These are phyloP conservation scores for Prionace glauca DNA, from an alignment of 2,797 vertebrate species.

Conservation along the genomic window DNA sequence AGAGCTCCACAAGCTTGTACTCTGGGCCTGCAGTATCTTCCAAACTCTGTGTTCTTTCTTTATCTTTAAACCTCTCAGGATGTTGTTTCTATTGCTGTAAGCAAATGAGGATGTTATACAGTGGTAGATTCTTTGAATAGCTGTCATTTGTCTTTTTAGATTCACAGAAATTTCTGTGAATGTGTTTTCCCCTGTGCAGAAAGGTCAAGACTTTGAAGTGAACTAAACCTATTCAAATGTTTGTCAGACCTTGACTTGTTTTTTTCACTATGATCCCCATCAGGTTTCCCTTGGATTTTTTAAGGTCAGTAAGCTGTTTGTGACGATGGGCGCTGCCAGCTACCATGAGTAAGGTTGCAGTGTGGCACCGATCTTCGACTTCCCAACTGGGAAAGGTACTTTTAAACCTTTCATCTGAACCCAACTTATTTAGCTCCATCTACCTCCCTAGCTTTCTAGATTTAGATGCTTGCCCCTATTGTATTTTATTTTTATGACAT, in stretches of 20 bases:
- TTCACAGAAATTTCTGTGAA: neutral
- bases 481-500: neutral
- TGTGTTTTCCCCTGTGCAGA: neutral
- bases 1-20: neutral
- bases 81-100: neutral
- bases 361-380: neutral
- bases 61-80: neutral
- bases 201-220: neutral
- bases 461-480: neutral
- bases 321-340: neutral
- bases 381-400: conserved; percentile 6
- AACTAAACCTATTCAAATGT: neutral
- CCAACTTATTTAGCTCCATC: neutral
- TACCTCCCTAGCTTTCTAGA: neutral
- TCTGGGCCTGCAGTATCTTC: neutral
- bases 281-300: conserved; percentile 7
- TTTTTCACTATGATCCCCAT: conserved; percentile 2
- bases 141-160: neutral
- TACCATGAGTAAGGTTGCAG: neutral
- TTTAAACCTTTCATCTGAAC: conserved; percentile 9
- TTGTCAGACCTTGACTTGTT: conserved; percentile 14
- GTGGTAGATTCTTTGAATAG: neutral
- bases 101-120: neutral
- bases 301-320: neutral
- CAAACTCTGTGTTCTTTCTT: neutral